A percentile compares a stretch with the other conserved stretches of the same genome.
Conservation (phyloP, 2,797 vertebrate species). For the Danionella dracula region DNA sequence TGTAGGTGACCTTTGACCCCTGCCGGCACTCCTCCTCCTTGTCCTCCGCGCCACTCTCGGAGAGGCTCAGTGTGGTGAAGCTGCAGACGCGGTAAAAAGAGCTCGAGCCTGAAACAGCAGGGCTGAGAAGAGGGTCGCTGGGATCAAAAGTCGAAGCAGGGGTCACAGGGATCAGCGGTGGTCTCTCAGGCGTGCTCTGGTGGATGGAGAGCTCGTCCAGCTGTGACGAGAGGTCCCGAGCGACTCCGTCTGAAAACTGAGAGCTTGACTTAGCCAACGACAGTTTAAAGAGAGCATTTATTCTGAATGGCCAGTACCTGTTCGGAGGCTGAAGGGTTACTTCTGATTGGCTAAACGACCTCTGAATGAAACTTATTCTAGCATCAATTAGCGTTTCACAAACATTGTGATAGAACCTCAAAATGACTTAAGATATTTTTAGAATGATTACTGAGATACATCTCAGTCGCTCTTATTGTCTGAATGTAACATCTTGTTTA, state of each 20-base stretch:
- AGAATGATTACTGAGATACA: no score
- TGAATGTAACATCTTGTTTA: no score
- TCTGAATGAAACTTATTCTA: no score
- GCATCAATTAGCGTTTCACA: no score
- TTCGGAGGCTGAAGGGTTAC: no score
- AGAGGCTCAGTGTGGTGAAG: constrained; percentile 72
- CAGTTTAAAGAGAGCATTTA: no score
- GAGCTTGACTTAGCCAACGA: no score
- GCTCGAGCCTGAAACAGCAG: constrained; percentile 31
- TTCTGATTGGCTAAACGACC: no score
- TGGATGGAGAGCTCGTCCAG: constrained; percentile 65
- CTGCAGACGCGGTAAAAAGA: constrained; percentile 80
- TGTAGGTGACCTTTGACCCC: constrained; percentile 76
- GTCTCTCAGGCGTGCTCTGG: constrained; percentile 67
- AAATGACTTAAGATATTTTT: no score
- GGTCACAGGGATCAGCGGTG: neutral
- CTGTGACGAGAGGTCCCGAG: constrained; percentile 74
- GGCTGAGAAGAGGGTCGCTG: constrained; percentile 44
- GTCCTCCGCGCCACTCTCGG: constrained; percentile 34
- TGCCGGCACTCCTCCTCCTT: constrained; percentile 37
- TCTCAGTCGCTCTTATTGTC: no score
- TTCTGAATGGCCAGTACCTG: no score
- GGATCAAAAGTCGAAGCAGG: constrained; percentile 3
- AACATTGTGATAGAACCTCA: no score
- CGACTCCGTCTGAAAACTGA: constrained; percentile 53